These are phyloP conservation scores for Channa argus DNA, from an alignment of 2,113 vertebrate species.

Conservation along the genomic window DNA sequence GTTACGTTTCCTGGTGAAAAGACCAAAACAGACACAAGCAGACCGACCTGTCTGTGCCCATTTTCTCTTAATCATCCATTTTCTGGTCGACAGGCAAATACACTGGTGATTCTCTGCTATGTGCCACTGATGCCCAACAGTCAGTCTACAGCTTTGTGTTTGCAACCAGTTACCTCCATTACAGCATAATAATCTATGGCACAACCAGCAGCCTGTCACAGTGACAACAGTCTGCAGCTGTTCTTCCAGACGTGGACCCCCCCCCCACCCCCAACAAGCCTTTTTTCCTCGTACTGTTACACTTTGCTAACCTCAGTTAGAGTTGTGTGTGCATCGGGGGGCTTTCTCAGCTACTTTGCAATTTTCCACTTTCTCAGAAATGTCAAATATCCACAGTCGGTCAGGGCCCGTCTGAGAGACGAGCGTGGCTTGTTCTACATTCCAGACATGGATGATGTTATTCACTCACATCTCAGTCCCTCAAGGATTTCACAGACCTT, in stretches of 20 bases:
- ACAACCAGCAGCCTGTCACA: neutral
- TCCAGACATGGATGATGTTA: conserved; percentile 26
- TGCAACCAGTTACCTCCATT: neutral
- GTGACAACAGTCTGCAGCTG: neutral
- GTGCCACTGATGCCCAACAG: too few relatives aligned
- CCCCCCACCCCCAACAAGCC: too few relatives aligned
- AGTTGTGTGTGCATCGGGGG: conserved; percentile 30
- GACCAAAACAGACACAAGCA: too few relatives aligned
- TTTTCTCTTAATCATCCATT: too few relatives aligned
- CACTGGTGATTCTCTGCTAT: too few relatives aligned
- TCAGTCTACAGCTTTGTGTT: too few relatives aligned
- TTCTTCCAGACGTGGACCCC: neutral
- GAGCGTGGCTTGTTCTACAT: conserved; percentile 34
- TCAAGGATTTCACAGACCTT: too few relatives aligned
- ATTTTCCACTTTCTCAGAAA: conserved; percentile 64
- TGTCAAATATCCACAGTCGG: conserved; percentile 37
- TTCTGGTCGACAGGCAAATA: too few relatives aligned
- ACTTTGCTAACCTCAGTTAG: conserved; percentile 12
- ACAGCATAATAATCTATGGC: neutral
- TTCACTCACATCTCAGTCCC: conserved; percentile 11
- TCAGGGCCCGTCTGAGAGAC: conserved; percentile 44
- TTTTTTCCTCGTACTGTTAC: neutral
- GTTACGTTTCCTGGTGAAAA: too few relatives aligned
- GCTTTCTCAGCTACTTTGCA: conserved; percentile 50
- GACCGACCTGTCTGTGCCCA: too few relatives aligned